Base-by-base conservation (phyloP, 2,888 invertebrate species). In the Periphyllus acericola region DNA sequence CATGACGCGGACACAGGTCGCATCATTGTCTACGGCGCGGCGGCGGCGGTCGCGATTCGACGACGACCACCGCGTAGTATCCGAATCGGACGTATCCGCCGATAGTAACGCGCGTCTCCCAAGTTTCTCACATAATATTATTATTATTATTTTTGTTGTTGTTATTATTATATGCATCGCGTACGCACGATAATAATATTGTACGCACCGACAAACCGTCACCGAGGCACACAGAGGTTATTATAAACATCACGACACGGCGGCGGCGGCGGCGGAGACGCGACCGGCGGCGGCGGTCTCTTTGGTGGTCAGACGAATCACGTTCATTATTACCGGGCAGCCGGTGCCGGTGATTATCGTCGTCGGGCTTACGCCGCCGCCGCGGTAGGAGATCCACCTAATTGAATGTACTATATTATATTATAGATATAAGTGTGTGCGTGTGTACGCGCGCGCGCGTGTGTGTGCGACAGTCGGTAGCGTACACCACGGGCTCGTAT, bases 251-350 rank as follows among this genome's bases (percentile, higher is more conserved):
- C 8, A 75, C 75, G 78, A 52, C 55, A 52, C 78, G 78, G 78
- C 40, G 40, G 40, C 40, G 40, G 68, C 34, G 71, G 66, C 36
- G 68, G 72, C 29, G 84, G 86, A n/a, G 78, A 52, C 55, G 32
- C 78, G 78, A 55, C 40, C 34, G 71, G 66, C 36, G 68, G 72
- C 29, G 84, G 86, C 86, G 86, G 86, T 79, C 79, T 86, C 86
- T 86, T 86, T 86, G 84, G 78, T 52, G 85, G 83, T 60, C 83
- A n/a, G 74, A 83, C 68, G 79, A 68, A 79, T 79, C 86, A 86
- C 86, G 55, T 86, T 86, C 86, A 79, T 86, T 86, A 79, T 36
- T 55, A 55, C 34, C 74, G 29, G 29, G n/a, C 84, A 66, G 66
- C 66, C 66, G 25, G 25, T 21, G 75, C 40, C 34, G 86, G 86